Base-by-base conservation (phyloP, 2,888 invertebrate genomes). In the Lacanobia oleracea region DNA sequence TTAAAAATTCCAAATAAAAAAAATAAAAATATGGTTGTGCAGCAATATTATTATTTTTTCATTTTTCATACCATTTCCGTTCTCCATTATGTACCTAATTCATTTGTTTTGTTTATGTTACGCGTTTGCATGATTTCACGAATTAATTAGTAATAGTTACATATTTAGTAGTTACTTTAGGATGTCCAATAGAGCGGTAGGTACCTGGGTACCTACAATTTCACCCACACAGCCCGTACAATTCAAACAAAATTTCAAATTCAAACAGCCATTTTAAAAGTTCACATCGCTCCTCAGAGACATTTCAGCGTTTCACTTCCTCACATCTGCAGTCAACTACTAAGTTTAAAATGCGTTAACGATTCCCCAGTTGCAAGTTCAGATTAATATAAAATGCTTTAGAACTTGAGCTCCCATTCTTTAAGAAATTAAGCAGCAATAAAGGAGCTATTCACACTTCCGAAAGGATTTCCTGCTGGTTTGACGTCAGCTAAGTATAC, bases 311-410 rank as follows among this genome's bases (percentile, higher is more conserved):
- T 75, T 70, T 77, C 71, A 77, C 71, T 77, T 64, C 37, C 70
- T 43, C 27, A 69, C 70, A 63, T 78, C 61, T 77, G 64, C 76
- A 81, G 64, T 74, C 75, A 53, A 74, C 75, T 74, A 66, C 54
- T 68, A 64, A 70, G 62, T 81, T 81, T 77, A 62, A 63, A 81
- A 77, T 72, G 64, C 65, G 67, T 62, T 82, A 63, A 62, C 64
- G 65, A 66, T 45, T 53, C 82, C 45, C 72, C 10, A 51, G 51
- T 12, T 62, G 7, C 51, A 21, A 27, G n/a, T 79, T 67, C 33
- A 37, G 57, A 68, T 81, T 81, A 64, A 79, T 81, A 68, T 77
- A 56, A 43, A 65, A 68, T 80, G 65, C n/a, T 45, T 40, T n/a
- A 59, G 56, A 27, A 51, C 27, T 65, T 43, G n/a, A 23, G 51